phyloP scores from a whole-genome alignment of 2,888 invertebrate species.

The Scelioninae gen. 1 region DNA sequence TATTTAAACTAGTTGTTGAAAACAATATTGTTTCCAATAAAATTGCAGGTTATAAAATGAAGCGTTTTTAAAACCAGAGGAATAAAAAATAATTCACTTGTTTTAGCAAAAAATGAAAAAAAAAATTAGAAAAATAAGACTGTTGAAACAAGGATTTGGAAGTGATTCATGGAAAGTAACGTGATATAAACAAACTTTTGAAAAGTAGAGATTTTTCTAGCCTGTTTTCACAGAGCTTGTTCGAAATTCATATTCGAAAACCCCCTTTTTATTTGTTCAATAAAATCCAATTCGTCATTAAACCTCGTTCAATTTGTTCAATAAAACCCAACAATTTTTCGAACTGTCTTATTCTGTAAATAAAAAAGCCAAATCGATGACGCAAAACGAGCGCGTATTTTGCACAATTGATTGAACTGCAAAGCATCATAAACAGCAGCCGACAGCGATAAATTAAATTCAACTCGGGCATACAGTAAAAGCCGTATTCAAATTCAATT shows the following conservation, averaged over 20 bases:
- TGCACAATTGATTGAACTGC: constrained; percentile 13
- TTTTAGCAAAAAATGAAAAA: too few relatives aligned
- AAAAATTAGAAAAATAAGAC: too few relatives aligned
- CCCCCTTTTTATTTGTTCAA: neutral
- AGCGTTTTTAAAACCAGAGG: too few relatives aligned
- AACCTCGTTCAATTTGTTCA: neutral
- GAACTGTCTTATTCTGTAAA: constrained; percentile 8
- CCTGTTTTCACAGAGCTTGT: too few relatives aligned
- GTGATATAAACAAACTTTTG: too few relatives aligned
- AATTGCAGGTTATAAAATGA: too few relatives aligned
- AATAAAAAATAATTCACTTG: too few relatives aligned
- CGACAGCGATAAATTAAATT: constrained; percentile 20
- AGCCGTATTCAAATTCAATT: constrained; percentile 15
- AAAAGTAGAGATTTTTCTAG: too few relatives aligned
- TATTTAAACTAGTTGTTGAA: too few relatives aligned
- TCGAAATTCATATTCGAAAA: constrained; percentile 3
- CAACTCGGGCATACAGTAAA: constrained; percentile 15
- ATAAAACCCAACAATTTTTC: constrained; percentile 18
- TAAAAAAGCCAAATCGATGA: constrained; percentile 5
- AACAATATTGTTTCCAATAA: too few relatives aligned
- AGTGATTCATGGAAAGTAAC: too few relatives aligned
- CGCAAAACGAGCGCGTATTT: constrained; percentile 3
- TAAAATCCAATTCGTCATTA: neutral
- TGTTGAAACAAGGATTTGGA: too few relatives aligned
- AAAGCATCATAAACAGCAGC: constrained; percentile 24